Percentiles rank a stretch among this genome's conserved stretches.
These are phyloP conservation scores for Minunthozetes semirufus DNA, from an alignment of 2,888 invertebrate species.

Conservation along the genomic window DNA sequence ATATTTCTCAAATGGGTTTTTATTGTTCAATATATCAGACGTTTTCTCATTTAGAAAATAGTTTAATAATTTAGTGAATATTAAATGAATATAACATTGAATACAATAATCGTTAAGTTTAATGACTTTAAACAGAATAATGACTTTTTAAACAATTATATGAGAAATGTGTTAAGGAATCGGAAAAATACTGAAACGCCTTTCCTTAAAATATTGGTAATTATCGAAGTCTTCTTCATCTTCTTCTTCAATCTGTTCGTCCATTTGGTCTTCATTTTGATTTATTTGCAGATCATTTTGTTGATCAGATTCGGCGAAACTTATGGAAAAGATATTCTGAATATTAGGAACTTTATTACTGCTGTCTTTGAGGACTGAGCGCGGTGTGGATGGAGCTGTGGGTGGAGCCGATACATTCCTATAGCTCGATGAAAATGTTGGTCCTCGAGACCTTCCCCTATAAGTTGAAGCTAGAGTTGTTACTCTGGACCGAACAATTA, in stretches of 20 bases:
- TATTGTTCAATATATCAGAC: no score
- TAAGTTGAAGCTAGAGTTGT: background rate
- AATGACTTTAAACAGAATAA: background rate
- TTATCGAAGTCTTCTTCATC: constrained; percentile 30
- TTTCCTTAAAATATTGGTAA: constrained; percentile 26
- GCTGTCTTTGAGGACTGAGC: background rate
- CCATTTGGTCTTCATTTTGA: background rate
- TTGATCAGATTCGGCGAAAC: background rate
- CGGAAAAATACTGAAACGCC: constrained; percentile 34
- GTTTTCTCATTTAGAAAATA: no score
- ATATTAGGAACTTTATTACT: background rate
- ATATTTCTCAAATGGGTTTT: no score
- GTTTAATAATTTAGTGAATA: no score
- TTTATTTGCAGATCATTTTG: background rate
- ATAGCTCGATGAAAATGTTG: background rate
- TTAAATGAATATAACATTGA: no score
- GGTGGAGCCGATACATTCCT: constrained; percentile 2
- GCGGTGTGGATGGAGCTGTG: background rate
- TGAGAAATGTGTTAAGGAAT: constrained; percentile 25
- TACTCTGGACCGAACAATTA: background rate
- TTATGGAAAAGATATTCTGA: background rate
- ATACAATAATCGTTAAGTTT: no score
- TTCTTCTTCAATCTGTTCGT: background rate
- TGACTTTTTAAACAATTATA: background rate
- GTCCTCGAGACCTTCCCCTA: background rate